A percentile compares a stretch with the other conserved stretches of the same genome.
Conservation (phyloP, 2,797 vertebrate species). For the Scolopax bukidnonensis region DNA sequence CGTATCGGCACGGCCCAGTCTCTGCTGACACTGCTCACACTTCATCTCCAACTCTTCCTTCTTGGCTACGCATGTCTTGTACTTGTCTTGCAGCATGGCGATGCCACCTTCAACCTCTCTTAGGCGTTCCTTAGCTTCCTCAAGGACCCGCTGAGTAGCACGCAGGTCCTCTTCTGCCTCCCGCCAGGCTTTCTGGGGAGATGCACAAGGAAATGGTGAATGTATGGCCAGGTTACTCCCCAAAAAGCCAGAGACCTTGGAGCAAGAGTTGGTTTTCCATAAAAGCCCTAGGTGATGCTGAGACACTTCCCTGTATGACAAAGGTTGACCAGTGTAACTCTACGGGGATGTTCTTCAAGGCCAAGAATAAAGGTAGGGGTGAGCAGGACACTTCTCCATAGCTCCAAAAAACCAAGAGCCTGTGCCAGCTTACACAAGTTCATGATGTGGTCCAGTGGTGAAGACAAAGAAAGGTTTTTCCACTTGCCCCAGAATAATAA, state of each 20-base stretch:
- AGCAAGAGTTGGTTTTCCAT: neutral
- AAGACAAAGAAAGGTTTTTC: neutral
- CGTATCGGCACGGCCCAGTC: constrained; percentile 84
- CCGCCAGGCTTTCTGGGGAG: constrained; percentile 82
- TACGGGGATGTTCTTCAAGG: neutral
- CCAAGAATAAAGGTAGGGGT: neutral
- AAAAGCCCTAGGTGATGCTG: neutral
- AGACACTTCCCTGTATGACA: neutral
- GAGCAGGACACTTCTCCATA: neutral
- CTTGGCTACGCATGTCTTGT: constrained; percentile 82
- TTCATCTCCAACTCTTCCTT: constrained; percentile 89
- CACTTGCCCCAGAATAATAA: neutral
- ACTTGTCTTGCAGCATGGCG: constrained; percentile 83
- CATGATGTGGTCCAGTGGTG: neutral
- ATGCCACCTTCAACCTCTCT: constrained; percentile 83
- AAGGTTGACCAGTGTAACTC: neutral
- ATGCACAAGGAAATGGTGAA: neutral
- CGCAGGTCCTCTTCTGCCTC: constrained; percentile 88
- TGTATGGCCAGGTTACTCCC: neutral
- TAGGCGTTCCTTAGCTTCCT: constrained; percentile 83
- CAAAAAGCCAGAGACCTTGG: neutral
- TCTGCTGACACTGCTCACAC: constrained; percentile 86
- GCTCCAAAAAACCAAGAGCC: neutral
- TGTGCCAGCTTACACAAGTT: neutral
- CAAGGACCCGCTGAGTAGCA: constrained; percentile 82